phyloP scores from a whole-genome alignment of 2,113 vertebrate genomes.

The Clarias macrocephalus region DNA sequence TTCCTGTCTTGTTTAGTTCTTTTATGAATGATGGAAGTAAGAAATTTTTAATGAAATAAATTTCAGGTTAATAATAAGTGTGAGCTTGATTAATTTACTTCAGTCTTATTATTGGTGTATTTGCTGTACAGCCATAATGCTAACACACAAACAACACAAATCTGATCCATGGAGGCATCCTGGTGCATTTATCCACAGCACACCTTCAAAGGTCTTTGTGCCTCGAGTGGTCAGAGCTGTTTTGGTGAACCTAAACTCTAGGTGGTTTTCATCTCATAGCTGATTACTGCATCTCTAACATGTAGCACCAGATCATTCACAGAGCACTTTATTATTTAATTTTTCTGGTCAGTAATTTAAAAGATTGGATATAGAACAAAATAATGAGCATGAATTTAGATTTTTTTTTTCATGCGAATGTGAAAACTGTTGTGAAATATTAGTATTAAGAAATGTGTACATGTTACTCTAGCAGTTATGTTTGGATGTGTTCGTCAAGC shows the following conservation, averaged over 20 bases:
- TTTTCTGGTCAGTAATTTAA: too few species aligned
- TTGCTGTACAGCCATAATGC: not conserved
- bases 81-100: not conserved
- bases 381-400: not conserved
- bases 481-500: not conserved
- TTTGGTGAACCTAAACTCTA: too few species aligned
- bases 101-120: not conserved
- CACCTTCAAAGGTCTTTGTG: too few species aligned
- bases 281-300: not conserved
- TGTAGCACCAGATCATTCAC: not conserved
- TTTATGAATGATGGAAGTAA: slow-evolving; percentile 2
- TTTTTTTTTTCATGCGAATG: not conserved
- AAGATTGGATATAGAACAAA: too few species aligned
- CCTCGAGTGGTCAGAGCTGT: too few species aligned
- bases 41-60: not conserved
- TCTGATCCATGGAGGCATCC: too few species aligned
- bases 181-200: too few species aligned
- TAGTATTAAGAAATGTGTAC: too few species aligned
- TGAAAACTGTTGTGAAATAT: not conserved
- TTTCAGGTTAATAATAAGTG: not conserved
- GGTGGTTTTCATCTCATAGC: too few species aligned
- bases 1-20: not conserved
- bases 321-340: too few species aligned
- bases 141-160: too few species aligned
- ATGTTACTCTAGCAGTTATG: not conserved